Percentiles rank a stretch among this genome's conserved stretches.
phyloP scores from a whole-genome alignment of 2,113 vertebrate species.

The Thamnaconus septentrionalis region DNA sequence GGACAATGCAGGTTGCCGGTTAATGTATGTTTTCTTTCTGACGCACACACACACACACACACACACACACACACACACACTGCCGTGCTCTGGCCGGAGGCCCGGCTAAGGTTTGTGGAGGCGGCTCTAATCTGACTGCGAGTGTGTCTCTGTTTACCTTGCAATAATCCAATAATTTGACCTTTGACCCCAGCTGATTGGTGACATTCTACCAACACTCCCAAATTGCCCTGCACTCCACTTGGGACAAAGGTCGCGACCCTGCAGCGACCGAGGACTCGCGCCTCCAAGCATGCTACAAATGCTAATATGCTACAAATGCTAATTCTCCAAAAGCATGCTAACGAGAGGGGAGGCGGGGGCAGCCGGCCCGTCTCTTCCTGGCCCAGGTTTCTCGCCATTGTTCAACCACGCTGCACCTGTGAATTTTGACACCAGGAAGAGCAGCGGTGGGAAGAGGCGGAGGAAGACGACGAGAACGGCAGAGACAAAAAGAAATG shows the following conservation, averaged over 20 bases:
- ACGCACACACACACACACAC: slow-evolving; percentile 8
- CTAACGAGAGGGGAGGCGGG: background rate
- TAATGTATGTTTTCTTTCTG: too few species aligned
- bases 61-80: slow-evolving; percentile 18
- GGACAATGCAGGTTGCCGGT: too few species aligned
- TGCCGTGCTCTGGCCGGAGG: slow-evolving; percentile 7
- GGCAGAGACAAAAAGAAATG: background rate
- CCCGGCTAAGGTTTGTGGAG: background rate
- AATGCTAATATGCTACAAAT: slow-evolving; percentile 34
- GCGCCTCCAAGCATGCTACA: slow-evolving; percentile 13
- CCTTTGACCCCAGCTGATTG: background rate
- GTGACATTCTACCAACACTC: slow-evolving; percentile 18
- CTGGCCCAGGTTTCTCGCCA: slow-evolving; percentile 5
- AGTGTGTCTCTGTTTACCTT: slow-evolving; percentile 23
- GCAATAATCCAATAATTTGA: slow-evolving; percentile 17
- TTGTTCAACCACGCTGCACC: slow-evolving; percentile 49
- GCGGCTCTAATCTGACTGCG: slow-evolving; percentile 10
- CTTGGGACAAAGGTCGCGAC: slow-evolving; percentile 24
- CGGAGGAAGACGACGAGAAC: background rate
- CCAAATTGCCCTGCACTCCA: slow-evolving; percentile 7
- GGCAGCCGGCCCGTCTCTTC: slow-evolving; percentile 7
- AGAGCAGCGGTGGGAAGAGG: background rate
- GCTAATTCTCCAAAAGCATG: slow-evolving; percentile 33
- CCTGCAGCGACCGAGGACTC: background rate
- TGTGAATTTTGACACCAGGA: slow-evolving; percentile 35